phyloP scores from a whole-genome alignment of 2,797 vertebrate species.

The Smutsia temminckii region DNA sequence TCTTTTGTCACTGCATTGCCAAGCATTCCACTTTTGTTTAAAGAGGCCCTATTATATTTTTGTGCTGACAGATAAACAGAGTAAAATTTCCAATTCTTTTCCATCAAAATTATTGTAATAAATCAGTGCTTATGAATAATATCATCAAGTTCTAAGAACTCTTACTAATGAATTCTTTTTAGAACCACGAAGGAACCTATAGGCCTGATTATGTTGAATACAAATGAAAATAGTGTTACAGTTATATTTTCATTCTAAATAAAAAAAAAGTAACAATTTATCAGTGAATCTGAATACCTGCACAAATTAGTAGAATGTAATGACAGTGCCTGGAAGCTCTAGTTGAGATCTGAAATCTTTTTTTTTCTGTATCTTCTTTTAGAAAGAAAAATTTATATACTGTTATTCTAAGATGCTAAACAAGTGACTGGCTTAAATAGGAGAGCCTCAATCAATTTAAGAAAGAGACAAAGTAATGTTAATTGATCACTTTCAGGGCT shows the following conservation, averaged over 20 bases:
- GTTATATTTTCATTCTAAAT: constrained; percentile 6
- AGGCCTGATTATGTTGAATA: background rate
- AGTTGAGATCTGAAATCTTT: background rate
- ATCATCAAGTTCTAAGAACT: background rate
- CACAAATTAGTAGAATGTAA: background rate
- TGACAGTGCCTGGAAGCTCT: background rate
- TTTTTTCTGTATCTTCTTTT: background rate
- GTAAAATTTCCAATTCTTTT: constrained; percentile 13
- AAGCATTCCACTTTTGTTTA: constrained; percentile 75
- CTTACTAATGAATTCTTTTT: background rate
- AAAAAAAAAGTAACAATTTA: background rate
- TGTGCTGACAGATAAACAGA: background rate
- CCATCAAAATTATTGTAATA: background rate
- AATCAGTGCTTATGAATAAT: background rate
- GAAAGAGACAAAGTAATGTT: background rate
- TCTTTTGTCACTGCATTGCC: background rate
- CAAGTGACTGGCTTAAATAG: background rate
- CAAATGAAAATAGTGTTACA: background rate
- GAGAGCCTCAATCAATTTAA: background rate
- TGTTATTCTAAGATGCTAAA: background rate
- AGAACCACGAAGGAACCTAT: background rate
- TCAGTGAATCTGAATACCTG: background rate
- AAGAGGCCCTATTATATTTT: constrained; percentile 78
- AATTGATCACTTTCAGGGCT: background rate
- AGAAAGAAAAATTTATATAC: constrained; percentile 14